Base-by-base conservation (phyloP, 2,888 invertebrate genomes). In the Rhyacophila evoluta region DNA sequence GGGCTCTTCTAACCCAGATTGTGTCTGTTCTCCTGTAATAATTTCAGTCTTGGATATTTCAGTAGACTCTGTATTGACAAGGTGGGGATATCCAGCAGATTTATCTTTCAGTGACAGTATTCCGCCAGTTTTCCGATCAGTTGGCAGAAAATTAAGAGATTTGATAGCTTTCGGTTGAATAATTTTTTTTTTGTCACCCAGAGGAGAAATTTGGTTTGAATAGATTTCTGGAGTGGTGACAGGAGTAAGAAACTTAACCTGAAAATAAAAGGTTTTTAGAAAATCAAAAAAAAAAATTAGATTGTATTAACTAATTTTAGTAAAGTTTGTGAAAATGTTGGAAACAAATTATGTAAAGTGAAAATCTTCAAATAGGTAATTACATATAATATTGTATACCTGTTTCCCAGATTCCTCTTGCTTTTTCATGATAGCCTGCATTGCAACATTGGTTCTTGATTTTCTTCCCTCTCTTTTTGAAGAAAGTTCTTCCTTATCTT, bases 401-500 rank as follows among this genome's bases (percentile, higher is more conserved):
- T 93, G 93, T 85, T 94, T 93, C 84, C 92, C 93, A 69, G 89
- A 90, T 83, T 92, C 93, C 85, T 93, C 94, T 83, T 93, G 92
- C 81, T 93, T 93, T 82, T 93, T 89, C 89, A 93, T 92, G 84
- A 94, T 93, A 81, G 94, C 93, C 78, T 94, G 94, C 90, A 96
- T 92, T 0, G 95, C 95, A 69, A 95, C 94, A 86, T 95, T 96
- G 84, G 95, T 94, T 80, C 95, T 89, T 1, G 90, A 88, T 81
- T 91, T 89, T 82, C 88, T 87, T 75, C 81, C 78, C 41, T 88
- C 88, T 28, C 78, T 77, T 55, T 55, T 55, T 74, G 85, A 87
- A 8, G 10, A 33, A 11, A 39, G 38, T 82, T 86, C 87, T 76
- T 88, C 89, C 41, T 87, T 87, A 2, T 84, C 83, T 74, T 86